phyloP scores from a whole-genome alignment of 37 sponge, comb jelly and placozoan species.

The Mnemiopsis leidyi region DNA sequence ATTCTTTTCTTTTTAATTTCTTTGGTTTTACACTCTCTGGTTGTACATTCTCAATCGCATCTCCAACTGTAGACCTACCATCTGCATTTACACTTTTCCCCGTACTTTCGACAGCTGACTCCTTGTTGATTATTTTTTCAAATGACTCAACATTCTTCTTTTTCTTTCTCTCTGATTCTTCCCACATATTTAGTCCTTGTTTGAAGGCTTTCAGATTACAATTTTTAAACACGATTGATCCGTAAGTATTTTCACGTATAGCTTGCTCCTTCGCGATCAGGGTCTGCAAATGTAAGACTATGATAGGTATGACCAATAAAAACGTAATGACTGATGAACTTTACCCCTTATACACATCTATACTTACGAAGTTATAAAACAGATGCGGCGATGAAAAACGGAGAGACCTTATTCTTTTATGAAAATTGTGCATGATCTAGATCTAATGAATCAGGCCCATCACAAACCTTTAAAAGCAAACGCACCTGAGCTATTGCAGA shows the following conservation, averaged over 20 bases:
- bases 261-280: constrained; percentile 29
- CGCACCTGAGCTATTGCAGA: constrained; percentile 42
- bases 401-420: too few relatives aligned
- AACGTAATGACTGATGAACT: too few relatives aligned
- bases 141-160: constrained; percentile 17
- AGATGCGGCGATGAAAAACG: too few relatives aligned
- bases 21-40: constrained; percentile 1
- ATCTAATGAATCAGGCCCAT: too few relatives aligned
- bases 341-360: too few relatives aligned
- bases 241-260: constrained; percentile 27
- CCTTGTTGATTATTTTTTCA: neutral
- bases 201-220: constrained; percentile 49
- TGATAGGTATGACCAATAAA: too few relatives aligned
- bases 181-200: neutral
- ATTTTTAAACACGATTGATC: constrained; percentile 35
- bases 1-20: neutral
- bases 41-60: neutral
- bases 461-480: too few relatives aligned
- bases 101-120: neutral
- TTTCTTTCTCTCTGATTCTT: constrained; percentile 48
- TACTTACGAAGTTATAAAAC: too few relatives aligned
- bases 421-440: too few relatives aligned
- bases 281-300: too few relatives aligned
- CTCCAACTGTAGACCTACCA: neutral
- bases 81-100: neutral